These are phyloP conservation scores for Rissa tridactyla DNA, from an alignment of 2,113 vertebrate genomes.

Conservation along the genomic window DNA sequence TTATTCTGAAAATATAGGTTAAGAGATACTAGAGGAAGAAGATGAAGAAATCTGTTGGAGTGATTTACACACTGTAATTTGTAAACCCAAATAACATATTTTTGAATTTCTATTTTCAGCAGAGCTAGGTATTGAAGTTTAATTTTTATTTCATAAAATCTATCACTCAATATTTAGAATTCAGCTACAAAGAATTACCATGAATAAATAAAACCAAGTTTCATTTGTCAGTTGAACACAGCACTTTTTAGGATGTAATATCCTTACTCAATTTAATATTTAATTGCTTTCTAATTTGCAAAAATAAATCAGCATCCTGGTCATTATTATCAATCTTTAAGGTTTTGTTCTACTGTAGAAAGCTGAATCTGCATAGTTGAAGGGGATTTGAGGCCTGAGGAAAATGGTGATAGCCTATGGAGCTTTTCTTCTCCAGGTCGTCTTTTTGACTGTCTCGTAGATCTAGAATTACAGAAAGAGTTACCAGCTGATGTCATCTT, in stretches of 20 bases:
- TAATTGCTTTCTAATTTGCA: conserved; percentile 20
- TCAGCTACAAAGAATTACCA: not conserved
- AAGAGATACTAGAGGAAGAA: not conserved
- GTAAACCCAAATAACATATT: not conserved
- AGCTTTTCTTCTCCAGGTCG: not conserved
- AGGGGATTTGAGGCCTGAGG: not conserved
- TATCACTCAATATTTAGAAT: not conserved
- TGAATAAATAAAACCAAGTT: conserved; percentile 14
- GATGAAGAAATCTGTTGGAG: not conserved
- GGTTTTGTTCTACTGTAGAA: not conserved
- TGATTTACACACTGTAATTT: not conserved
- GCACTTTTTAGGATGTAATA: not conserved
- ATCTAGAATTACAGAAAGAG: not conserved
- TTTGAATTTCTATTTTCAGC: not conserved
- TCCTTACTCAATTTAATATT: conserved; percentile 12
- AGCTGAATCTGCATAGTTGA: not conserved
- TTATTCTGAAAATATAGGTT: not conserved
- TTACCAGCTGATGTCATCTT: not conserved
- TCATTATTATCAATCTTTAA: not conserved
- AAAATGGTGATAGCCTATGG: not conserved
- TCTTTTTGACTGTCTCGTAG: not conserved
- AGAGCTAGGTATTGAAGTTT: not conserved
- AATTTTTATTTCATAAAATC: not conserved
- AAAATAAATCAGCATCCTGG: not conserved
- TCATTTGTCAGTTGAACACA: conserved; percentile 5